phyloP scores from a whole-genome alignment of 2,113 vertebrate species.

The Ctenodactylus gundi region DNA sequence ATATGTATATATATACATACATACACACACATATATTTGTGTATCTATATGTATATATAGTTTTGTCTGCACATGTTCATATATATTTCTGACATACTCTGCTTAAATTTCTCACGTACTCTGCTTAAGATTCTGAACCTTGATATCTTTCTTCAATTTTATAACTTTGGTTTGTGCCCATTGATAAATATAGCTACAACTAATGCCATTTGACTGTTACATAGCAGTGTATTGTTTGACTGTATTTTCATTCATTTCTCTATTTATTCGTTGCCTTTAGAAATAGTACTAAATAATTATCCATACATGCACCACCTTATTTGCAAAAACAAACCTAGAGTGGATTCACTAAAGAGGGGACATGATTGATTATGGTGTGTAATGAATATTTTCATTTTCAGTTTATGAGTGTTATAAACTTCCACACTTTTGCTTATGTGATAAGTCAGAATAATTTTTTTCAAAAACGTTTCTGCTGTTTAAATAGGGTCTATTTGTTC shows the following conservation, averaged over 20 bases:
- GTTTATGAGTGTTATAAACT: not conserved
- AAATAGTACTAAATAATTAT: not conserved
- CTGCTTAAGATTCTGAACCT: not conserved
- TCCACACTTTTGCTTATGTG: not conserved
- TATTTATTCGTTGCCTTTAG: not conserved
- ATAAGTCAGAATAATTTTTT: not conserved
- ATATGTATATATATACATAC: not conserved
- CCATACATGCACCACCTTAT: not conserved
- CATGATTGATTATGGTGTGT: not conserved
- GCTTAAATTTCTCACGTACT: too few relatives aligned
- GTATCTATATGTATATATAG: not conserved
- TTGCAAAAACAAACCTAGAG: not conserved
- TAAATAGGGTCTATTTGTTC: not conserved
- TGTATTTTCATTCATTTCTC: not conserved
- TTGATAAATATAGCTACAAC: not conserved
- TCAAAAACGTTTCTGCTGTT: not conserved
- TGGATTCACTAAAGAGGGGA: not conserved
- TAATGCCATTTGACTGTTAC: not conserved
- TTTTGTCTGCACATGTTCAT: not conserved
- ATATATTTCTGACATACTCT: not conserved
- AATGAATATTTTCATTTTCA: not conserved
- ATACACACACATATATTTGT: not conserved
- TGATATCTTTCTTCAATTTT: not conserved
- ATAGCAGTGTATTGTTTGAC: not conserved
- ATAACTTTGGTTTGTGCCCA: not conserved